Base-by-base conservation (phyloP, 2,888 invertebrate species). In the Lasioglossum pauxillum region DNA sequence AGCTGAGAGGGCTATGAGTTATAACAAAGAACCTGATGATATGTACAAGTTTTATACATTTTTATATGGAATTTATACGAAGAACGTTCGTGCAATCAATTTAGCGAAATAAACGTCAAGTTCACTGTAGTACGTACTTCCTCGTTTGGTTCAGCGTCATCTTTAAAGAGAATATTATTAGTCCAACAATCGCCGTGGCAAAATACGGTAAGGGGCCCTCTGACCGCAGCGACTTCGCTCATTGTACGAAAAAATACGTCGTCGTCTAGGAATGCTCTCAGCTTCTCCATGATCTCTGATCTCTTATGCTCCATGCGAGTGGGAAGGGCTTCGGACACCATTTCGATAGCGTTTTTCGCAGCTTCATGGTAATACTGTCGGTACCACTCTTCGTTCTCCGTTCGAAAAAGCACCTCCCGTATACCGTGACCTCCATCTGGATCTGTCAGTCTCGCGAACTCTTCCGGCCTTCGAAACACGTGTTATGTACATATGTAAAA, bases 151-250 rank as follows among this genome's bases (percentile, higher is more conserved):
- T 81, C 82, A 57, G 89, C 74, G 31, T 90, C 96, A 88, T 97
- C 97, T 88, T 96, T 96, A 92, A 97, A 97, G 38, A 97, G 94
- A 91, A 97, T 96, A 93, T 97, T 97, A 91, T 97, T 97, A 0
- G 97, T 97, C 97, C 97, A 97, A 92, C 97, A 97, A 90, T 97
- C 97, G 0, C 97, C 97, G 90, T 97, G 97, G 79, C 97, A 97
- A 88, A 97, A 97, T 4, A 97, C 97, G 0, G 97, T 97, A 71
- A 97, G 93, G 0, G 97, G 96, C 67, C 97, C 97, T 89, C 96
- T 96, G 0, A 96, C 96, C 3, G 96, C 95, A 0, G 97, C 97
- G 91, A 97, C 94, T 44, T 96, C 96, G 82, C 97, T 96, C 97
- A 97, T 97, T 46, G 96, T 96, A 12, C 96, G 96, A 93, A 97